These are phyloP conservation scores for Chlorops oryzae DNA, from an alignment of 1,140 invertebrate genomes.

Conservation along the genomic window DNA sequence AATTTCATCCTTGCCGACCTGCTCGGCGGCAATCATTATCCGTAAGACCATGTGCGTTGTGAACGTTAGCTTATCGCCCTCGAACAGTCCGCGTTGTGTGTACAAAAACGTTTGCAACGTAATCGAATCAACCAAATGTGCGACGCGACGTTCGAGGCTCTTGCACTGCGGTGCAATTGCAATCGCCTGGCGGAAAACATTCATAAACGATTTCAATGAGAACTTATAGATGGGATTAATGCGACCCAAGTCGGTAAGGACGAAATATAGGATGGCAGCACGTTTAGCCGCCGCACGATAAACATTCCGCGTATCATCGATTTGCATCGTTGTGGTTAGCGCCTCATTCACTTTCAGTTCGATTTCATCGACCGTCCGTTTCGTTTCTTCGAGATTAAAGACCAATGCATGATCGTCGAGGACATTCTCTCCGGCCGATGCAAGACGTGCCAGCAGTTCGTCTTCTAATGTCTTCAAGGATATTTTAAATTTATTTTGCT, in stretches of 20 bases:
- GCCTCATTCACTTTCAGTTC: conserved; percentile 82
- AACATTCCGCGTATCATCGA: conserved; percentile 83
- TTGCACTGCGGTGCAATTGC: conserved; percentile 61
- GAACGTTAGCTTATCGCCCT: conserved; percentile 89
- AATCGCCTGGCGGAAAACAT: conserved; percentile 87
- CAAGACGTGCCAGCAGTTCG: conserved; percentile 75
- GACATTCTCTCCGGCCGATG: conserved; percentile 85
- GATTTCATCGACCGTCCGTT: conserved; percentile 86
- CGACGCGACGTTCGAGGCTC: conserved; percentile 63
- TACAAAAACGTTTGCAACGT: conserved; percentile 84
- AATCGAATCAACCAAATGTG: conserved; percentile 79
- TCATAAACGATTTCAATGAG: conserved; percentile 89
- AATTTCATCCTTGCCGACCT: conserved; percentile 67
- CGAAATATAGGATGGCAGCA: conserved; percentile 89
- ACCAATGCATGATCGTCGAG: conserved; percentile 85
- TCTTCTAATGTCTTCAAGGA: conserved; percentile 86
- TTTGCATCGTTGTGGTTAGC: conserved; percentile 76
- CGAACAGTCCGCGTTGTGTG: conserved; percentile 87
- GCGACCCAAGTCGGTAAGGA: conserved; percentile 85
- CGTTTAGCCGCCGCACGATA: conserved; percentile 81
- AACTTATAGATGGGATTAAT: conserved; percentile 97
- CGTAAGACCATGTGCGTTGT: conserved; percentile 82
- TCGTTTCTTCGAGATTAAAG: conserved; percentile 89
- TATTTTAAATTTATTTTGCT: conserved; percentile 95
- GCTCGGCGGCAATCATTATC: conserved; percentile 60